Evolutionary conservation across 2,113 vertebrate genomes (phyloP).

Genomic region (Cheirogaleus medius): DNA sequence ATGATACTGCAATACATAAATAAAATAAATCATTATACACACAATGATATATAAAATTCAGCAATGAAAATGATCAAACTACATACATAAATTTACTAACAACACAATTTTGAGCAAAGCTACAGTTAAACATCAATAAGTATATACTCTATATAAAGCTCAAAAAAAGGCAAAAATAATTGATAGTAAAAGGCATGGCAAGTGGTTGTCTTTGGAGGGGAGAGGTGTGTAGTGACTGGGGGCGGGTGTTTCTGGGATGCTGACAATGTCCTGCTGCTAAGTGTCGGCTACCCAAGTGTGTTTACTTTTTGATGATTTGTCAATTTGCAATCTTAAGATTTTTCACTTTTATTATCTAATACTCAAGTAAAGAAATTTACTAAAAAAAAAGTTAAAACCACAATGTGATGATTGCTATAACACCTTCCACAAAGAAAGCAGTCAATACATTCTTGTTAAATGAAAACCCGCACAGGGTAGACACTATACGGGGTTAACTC

Average conservation of each 20-base stretch:
- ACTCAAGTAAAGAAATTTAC: not conserved
- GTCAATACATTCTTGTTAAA: not conserved
- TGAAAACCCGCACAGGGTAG: fast-evolving
- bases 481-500: not conserved
- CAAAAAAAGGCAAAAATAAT: not conserved
- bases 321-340: not conserved
- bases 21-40: not conserved
- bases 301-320: not conserved
- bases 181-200: not conserved
- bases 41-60: not conserved
- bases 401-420: not conserved
- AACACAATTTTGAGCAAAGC: not conserved
- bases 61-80: not conserved
- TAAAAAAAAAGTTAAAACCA: not conserved
- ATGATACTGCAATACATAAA: not conserved
- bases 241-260: not conserved
- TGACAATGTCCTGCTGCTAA: not conserved
- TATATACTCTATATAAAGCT: not conserved
- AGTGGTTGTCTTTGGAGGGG: not conserved
- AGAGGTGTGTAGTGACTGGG: fast-evolving
- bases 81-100: not conserved
- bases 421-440: not conserved
- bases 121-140: not conserved
- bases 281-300: not conserved
- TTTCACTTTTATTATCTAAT: not conserved